Evolutionary conservation across 2,888 invertebrate species (phyloP), one percentile per base, ranked within the genome.

Genomic region (Alcis repandata): DNA sequence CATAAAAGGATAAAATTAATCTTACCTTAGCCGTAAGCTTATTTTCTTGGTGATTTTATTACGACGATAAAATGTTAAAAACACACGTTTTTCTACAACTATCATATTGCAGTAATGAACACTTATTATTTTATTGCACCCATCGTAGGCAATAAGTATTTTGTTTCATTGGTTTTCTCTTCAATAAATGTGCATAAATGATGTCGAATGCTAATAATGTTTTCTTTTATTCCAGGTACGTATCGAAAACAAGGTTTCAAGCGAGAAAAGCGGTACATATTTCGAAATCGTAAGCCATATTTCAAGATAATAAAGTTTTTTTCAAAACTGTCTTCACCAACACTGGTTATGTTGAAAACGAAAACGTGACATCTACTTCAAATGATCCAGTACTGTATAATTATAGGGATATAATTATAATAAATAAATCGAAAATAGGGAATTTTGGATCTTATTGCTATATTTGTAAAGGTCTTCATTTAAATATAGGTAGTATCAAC

Each of bases 151-250:
- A 3, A 59, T 59, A 56, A 60, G 63, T 63, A 36, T 63, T 53
- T 63, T 54, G 60, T 68, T 68, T 60, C 63, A 61, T 65, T 58
- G 60, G 40, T 20, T 45, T 53, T 58, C 53, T 41, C 13, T 17
- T 38, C 0, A 40, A 15, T n/a, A 58, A 22, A 15, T 40, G 13
- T 65, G 33, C 32, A 43, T 38, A 27, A 20, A 57, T 41, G 53
- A 49, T 48, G 45, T 52, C 33, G n/a, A 61, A 59, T 53, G 60
- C 54, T 73, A 68, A 72, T 59, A 60, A 57, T 63, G 40, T n/a
- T 68, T 73, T 72, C 66, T 75, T 79, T 79, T 71, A 71, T 84
- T 82, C 43, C 83, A 86, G 86, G 86, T 86, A 86, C 69, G 81
- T 79, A 60, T 57, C 41, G 41, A 63, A 56, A 67, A 41, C 59